Base-by-base conservation (phyloP, 2,113 vertebrate species). In the Ophiodon elongatus region DNA sequence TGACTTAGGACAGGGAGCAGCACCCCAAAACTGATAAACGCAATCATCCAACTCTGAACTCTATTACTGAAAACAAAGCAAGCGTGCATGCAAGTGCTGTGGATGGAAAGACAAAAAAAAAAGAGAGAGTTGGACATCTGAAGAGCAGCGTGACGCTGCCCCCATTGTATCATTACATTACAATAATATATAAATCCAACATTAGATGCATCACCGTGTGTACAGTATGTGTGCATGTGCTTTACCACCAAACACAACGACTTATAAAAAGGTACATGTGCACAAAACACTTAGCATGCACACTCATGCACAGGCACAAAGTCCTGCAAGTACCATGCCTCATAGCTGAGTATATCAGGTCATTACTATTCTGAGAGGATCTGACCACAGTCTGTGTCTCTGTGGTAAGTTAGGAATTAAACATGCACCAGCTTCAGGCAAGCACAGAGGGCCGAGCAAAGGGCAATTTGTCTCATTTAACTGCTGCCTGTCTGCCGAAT, bases 401-500 rank as follows among this genome's bases (percentile, higher is more conserved):
- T 74, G 86, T 77, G 66, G 76, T 85, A 77, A 86, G 69, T 85
- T 66, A 80, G 69, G 78, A 89, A 92, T 93, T 88, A 91, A 90
- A 90, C 85, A 92, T 85, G 93, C 83, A 80, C 57, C 72, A 80
- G 85, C 87, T 84, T 87, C 43, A 45, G 79, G 83, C 59, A 0
- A 84, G 82, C 83, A 83, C 84, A 92, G 64, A 87, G 79, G 87
- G 90, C 66, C 75, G 82, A 90, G 84, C 82, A 91, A 88, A 92
- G 92, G 89, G 84, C 88, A 90, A 90, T 91, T 90, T 91, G 87
- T 91, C 80, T 91, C 84, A 93, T 92, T 91, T 90, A 90, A 86
- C 86, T 84, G 84, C 86, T 85, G 83, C 60, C 88, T 68, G 79
- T 75, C 82, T 80, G 74, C 78, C 3, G 11, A 74, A 87, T 62